Base-by-base conservation (phyloP, 2,888 invertebrate species). In the Caenorhabditis angaria region DNA sequence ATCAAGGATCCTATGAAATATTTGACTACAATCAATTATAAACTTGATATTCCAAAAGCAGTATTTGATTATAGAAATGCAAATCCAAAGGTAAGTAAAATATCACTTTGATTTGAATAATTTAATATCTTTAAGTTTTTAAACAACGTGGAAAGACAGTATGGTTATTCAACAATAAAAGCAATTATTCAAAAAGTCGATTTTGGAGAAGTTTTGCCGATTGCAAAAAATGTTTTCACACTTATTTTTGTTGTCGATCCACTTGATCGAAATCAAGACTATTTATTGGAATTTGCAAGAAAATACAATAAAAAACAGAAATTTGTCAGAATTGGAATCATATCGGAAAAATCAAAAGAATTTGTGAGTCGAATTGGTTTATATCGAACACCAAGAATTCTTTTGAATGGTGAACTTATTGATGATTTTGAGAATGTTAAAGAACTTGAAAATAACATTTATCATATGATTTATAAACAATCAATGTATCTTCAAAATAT, bases 191-290 rank as follows among this genome's bases (percentile, higher is more conserved):
- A 20, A 3, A n/a, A n/a, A n/a, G 5, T n/a, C 50, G 5, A 3
- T 4, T 22, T 22, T 0, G 97, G 97, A 62, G 96, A 97, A 95
- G 89, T 99, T 71, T 90, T 97, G 75, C 89, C 90, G 61, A 88
- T 90, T 53, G 88, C 89, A 29, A 88, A 89, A 71, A 90, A 90
- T 79, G 78, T 88, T 35, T 87, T 85, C 75, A 93, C 87, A 91
- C 94, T 82, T 91, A 93, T 67, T 92, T 91, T 96, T 65, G 91
- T 96, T 35, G 91, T 94, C 41, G 93, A 97, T 89, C 96, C 97
- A 51, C 10, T 18, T 3, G 18, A 41, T 41, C 10, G 2, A 41
- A 14, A 41, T 14, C 8, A 41, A 53, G 25, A 27, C 8, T 14
- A 53, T 53, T 22, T 24, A 12, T 41, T 41, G 14, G 41, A 41